Evolutionary conservation across 2,797 vertebrate genomes (phyloP), one percentile per base, ranked within the genome.

Genomic region (Melanotaenia pygmaea): DNA sequence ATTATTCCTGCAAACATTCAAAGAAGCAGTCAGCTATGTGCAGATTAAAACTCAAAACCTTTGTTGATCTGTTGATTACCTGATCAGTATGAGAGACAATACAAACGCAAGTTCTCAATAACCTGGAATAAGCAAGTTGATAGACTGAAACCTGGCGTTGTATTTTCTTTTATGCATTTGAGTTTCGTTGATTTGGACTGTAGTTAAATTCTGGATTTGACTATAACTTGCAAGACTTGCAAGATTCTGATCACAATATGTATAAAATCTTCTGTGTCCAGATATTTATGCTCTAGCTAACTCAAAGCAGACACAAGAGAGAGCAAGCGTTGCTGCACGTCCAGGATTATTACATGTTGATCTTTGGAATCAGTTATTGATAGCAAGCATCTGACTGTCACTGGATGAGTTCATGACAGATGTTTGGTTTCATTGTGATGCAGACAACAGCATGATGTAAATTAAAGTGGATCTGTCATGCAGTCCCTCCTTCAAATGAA

Each of bases 361-460:
- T 60, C 34, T 61, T 53, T 58, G 35, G 58, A 64, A 61, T 62
- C 54, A 50, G 75, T 54, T 61, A 26, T 24, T 45, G 22, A 1
- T 14, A 3, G 6, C 16, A 2, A 72, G 4, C 63, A 77, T n/a
- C 59, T 79, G 40, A 51, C 22, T 51, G 24, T 22, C 12, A 43
- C 32, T 62, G 37, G 8, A 40, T 53, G 30, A 78, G 35, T 80
- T 88, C 63, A 67, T 20, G 12, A 30, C 47, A 72, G 24, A 56
- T 71, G 72, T 16, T 78, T 16, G 5, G 57, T 70, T 40, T 18
- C 12, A 20, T 4, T 40, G 50, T 53, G 57, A 68, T 18, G 20
- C 35, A 43, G 11, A 34, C 8, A 26, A 43, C n/a, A 69, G 58
- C 20, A 11, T 10, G 14, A 1, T 40, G 43, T 1, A 32, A 54